A percentile compares a stretch with the other conserved stretches of the same genome.
Conservation (phyloP, 2,888 invertebrate species). For the Caenorhabditis imperialis region DNA sequence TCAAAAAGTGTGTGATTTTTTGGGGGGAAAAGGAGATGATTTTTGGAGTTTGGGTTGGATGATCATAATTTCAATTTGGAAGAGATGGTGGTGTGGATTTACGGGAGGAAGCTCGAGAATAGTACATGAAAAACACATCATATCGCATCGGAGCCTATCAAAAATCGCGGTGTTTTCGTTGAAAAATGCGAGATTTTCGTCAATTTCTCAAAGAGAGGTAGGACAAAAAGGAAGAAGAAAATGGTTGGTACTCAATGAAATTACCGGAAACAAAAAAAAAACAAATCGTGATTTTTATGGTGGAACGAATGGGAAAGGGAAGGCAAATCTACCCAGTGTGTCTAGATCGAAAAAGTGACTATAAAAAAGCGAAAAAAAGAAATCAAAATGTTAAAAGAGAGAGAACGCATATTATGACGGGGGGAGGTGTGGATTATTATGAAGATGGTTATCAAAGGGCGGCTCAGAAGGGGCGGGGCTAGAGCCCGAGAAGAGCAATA, state of each 20-base stretch:
- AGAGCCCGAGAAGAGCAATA: neutral
- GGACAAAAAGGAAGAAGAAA: slow-evolving; percentile 3
- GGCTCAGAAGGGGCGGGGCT: neutral
- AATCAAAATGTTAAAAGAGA: neutral
- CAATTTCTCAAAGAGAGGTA: slow-evolving; percentile 15
- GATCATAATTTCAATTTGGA: no score
- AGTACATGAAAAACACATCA: no score
- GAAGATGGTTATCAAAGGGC: slow-evolving; percentile 26
- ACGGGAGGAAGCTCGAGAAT: no score
- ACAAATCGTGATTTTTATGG: neutral
- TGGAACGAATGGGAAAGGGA: neutral
- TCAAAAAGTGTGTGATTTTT: no score
- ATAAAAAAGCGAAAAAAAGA: no score
- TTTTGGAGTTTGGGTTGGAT: no score
- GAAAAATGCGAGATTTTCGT: slow-evolving; percentile 4
- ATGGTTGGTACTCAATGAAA: slow-evolving; percentile 5
- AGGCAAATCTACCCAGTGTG: neutral
- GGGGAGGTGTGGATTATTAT: slow-evolving; percentile 34
- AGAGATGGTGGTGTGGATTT: no score
- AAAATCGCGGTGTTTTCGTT: slow-evolving; percentile 7
- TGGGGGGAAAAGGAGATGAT: no score
- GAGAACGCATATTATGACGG: slow-evolving; percentile 19
- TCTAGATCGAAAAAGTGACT: no score
- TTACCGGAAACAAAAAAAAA: neutral
- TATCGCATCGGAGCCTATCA: no score